Evolutionary conservation across 1,140 invertebrate genomes (phyloP).

Genomic region (Orius laevigatus): DNA sequence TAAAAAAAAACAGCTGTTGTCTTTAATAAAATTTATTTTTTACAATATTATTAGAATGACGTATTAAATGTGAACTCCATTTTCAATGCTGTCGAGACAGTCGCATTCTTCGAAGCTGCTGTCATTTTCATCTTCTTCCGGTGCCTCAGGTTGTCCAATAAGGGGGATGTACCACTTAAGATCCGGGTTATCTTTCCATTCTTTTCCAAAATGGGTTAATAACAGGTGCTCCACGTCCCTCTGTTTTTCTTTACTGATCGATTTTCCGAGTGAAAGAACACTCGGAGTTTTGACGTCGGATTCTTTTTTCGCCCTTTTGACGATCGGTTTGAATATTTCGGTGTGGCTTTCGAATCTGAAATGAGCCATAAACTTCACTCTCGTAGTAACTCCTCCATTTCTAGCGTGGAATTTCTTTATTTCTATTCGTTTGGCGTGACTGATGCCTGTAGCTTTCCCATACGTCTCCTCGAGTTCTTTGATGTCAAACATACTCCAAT

Average conservation of each 20-base stretch:
- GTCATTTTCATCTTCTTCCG: too few relatives aligned
- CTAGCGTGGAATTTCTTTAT: neutral
- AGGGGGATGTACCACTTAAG: too few relatives aligned
- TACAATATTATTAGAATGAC: too few relatives aligned
- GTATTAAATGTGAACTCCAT: too few relatives aligned
- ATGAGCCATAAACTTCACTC: neutral
- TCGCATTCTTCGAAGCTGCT: too few relatives aligned
- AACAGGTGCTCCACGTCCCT: neutral
- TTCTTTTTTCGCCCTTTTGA: neutral
- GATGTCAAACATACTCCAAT: conserved; percentile 13
- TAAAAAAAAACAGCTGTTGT: too few relatives aligned
- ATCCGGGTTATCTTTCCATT: neutral
- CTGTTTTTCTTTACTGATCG: neutral
- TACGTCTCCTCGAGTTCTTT: neutral
- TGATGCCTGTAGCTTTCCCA: neutral
- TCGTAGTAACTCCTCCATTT: neutral
- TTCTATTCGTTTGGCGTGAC: neutral
- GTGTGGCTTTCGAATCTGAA: neutral
- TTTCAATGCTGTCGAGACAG: too few relatives aligned
- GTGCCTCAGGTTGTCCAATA: too few relatives aligned
- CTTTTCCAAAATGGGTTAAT: neutral
- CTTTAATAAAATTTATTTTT: too few relatives aligned
- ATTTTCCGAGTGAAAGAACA: too few relatives aligned
- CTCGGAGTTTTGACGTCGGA: neutral
- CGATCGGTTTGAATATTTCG: neutral